Base-by-base conservation (phyloP, 1,140 invertebrate genomes). In the Sesamia nonagrioides region DNA sequence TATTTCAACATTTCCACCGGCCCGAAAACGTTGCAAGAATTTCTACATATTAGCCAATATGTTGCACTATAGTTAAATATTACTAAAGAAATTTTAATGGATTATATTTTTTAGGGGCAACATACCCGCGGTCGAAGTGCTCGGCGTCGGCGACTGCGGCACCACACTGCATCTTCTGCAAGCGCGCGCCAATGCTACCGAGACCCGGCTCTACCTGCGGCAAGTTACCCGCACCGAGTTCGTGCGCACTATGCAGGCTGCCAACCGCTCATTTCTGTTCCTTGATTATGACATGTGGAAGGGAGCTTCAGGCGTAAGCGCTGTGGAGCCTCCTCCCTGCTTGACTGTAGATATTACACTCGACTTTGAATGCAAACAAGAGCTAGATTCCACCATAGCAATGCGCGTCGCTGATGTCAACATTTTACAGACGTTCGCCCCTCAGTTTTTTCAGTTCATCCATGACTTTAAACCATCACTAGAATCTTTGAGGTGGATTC, bases 221-320 rank as follows among this genome's bases (percentile, higher is more conserved):
- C 66, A 5, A 6, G 4, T 48, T 0, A 21, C n/a, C n/a, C 33
- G 48, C 9, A 21, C 33, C n/a, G 37, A 6, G 6, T 17, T 76
- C 42, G 13, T 37, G 9, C 1, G 7, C 45, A 9, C 11, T 5
- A 7, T 66, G 21, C 8, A 27, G 4, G 13, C 9, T 18, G 27
- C 21, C 13, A 68, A 27, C 11, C 11, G 52, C n/a, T 77, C 74
- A 11, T 77, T 68, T 37, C 66, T 77, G 52, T 77, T 66, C 21
- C n/a, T 77, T 1, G 74, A 77, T 42, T 68, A 42, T 33, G 74
- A 77, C 61, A 68, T 77, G 11, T 77, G 74, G 74, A 5, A 13
- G 5, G 45, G 33, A 18, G 13, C 37, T 40, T 6, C 37, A 6
- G 37, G 37, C 37, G 61, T 77, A 33, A 13, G 35, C 37, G 42